Evolutionary conservation across 2,113 vertebrate genomes (phyloP), one percentile per base, ranked within the genome.

Genomic region (Noturus placidus): DNA sequence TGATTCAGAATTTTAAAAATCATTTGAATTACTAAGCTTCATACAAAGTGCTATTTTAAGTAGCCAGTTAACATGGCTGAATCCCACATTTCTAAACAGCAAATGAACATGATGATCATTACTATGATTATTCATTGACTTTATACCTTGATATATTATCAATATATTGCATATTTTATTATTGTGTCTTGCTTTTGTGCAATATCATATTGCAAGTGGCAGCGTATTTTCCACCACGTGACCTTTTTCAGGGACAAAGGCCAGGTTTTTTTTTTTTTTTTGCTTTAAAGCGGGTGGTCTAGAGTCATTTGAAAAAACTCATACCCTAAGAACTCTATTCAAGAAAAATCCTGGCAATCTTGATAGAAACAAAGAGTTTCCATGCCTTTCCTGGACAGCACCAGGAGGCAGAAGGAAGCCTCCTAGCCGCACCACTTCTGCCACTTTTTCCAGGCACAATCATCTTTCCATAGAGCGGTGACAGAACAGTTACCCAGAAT

Each of bases 361-460:
- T 22, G 11, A 61, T 25, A 35, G 4, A 82, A 35, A 82, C 86
- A 84, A 83, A 89, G 57, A 88, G 87, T 93, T 90, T 93, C 88
- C 69, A 90, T 91, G 91, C 90, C 56, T 90, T 57, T 86, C 20
- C 90, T 90, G 74, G 91, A 88, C 83, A 87, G 85, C 61, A 25
- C 88, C 88, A 0, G 0, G 87, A 88, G 77, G 56, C 84, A 88
- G 50, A 50, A 85, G 87, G 56, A 61, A 81, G 22, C 56, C 33
- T 81, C 30, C 10, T 57, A 25, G 79, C 56, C 13, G 4, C 19
- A 82, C 56, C 79, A 82, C 33, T 82, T 82, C 56, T 82, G 79
- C 56, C 79, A 82, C 79, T 42, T 82, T 82, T 82, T 82, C 56
- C 79, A 82, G 79, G 33, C 79, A 38, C 22, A 22, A 82, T 61